Evolutionary conservation across 2,113 vertebrate species (phyloP).

Genomic region (Amazona vittata): DNA sequence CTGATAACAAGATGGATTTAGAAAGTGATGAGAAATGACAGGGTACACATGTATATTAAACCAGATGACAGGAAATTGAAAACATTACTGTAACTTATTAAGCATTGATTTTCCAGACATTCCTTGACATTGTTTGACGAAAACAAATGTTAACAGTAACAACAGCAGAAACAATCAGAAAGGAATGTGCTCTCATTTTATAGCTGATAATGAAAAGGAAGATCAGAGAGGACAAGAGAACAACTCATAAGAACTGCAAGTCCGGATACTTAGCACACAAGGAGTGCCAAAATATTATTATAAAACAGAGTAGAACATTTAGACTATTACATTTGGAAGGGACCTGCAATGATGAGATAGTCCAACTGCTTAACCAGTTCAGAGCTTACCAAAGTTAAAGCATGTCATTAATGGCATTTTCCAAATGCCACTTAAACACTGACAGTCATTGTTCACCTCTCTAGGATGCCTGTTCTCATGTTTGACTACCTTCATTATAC

Average conservation of each 20-base stretch:
- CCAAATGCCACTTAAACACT: not conserved
- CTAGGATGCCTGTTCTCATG: not conserved
- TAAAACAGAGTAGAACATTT: not conserved
- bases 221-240: not conserved
- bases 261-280: not conserved
- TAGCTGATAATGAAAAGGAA: not conserved
- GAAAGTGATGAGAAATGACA: slow-evolving; percentile 64
- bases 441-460: rapidly evolving
- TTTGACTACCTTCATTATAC: not conserved
- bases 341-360: rapidly evolving
- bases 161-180: not conserved
- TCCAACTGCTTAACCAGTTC: not conserved
- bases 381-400: not conserved
- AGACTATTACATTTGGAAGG: not conserved
- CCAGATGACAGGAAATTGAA: slow-evolving; percentile 70
- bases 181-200: not conserved
- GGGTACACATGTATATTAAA: slow-evolving; percentile 63
- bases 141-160: slow-evolving; percentile 65
- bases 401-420: not conserved
- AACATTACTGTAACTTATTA: slow-evolving; percentile 72
- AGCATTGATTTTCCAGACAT: slow-evolving; percentile 71
- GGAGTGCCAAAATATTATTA: not conserved
- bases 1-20: slow-evolving; percentile 70
- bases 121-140: slow-evolving; percentile 58
- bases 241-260: not conserved